These are phyloP conservation scores for Cavia porcellus DNA, from an alignment of 2,113 vertebrate species.

Conservation along the genomic window DNA sequence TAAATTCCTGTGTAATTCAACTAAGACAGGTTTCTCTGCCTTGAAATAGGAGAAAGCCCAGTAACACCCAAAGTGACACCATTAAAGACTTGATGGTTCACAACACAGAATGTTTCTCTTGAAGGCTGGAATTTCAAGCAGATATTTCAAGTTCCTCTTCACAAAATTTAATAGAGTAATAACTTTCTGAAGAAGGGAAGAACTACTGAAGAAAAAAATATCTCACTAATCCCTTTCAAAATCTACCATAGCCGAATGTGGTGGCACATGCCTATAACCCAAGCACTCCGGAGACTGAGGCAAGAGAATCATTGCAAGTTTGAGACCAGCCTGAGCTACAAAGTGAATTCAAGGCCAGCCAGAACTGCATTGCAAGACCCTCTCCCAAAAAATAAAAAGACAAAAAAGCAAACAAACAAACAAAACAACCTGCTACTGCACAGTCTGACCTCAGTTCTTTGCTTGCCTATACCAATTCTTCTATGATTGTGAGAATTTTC, in stretches of 20 bases:
- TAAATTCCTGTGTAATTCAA: conserved; percentile 61
- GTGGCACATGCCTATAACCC: too few species aligned
- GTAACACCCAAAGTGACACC: conserved; percentile 39
- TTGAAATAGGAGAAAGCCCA: conserved; percentile 20
- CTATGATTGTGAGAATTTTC: conserved; percentile 31
- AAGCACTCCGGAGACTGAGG: too few species aligned
- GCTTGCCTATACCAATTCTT: neutral
- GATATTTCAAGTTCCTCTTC: neutral
- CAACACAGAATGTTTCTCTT: conserved; percentile 51
- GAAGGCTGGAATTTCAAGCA: conserved; percentile 14
- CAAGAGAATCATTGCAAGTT: too few species aligned
- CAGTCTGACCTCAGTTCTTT: neutral
- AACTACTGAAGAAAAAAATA: neutral
- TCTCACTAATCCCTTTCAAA: neutral
- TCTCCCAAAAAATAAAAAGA: too few species aligned
- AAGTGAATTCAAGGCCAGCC: too few species aligned
- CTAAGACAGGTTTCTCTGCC: conserved; percentile 27
- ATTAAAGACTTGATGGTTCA: conserved; percentile 49
- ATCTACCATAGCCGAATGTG: neutral
- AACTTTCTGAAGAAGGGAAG: neutral
- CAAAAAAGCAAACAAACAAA: too few species aligned
- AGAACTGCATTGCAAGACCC: too few species aligned
- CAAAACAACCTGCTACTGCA: neutral
- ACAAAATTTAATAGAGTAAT: neutral
- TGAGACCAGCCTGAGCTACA: too few species aligned